Conservation (phyloP, 2,113 vertebrate genomes). For the Nerophis lumbriciformis region DNA sequence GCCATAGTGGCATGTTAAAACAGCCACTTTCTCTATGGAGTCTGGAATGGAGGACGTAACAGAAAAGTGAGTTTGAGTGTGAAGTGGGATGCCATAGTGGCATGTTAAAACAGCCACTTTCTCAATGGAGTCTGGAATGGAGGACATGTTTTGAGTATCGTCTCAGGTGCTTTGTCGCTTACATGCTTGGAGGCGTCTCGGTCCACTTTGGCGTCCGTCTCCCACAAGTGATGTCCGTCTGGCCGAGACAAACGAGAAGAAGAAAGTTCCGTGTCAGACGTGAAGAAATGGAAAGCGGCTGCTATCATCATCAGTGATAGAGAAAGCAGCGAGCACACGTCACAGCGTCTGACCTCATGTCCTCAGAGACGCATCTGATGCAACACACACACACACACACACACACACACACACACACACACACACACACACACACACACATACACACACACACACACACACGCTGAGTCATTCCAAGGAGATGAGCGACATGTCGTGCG, state of each 20-base stretch:
- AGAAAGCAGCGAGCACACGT: conserved; percentile 36
- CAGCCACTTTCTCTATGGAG: no score
- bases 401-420: background rate
- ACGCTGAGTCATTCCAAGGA: conserved; percentile 50
- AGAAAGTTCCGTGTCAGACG: background rate
- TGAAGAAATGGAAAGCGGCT: conserved; percentile 28
- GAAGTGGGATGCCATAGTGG: background rate
- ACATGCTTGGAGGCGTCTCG: conserved; percentile 87
- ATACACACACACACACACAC: conserved; percentile 28
- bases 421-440: conserved; percentile 12
- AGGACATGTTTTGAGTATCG: background rate
- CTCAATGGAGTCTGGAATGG: background rate
- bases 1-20: no score
- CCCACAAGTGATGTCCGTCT: conserved; percentile 98
- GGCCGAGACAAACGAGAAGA: conserved; percentile 28
- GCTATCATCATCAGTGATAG: conserved; percentile 41
- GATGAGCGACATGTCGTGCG: conserved; percentile 49
- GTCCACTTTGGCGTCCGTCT: conserved; percentile 91
- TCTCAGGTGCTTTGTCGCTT: conserved; percentile 54
- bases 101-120: background rate
- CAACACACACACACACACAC: conserved; percentile 19
- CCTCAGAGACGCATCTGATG: conserved; percentile 52
- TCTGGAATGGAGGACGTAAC: no score
- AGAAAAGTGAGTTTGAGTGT: background rate
- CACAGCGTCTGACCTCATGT: conserved; percentile 56